These are phyloP conservation scores for Tridacna crocea DNA, from an alignment of 2,888 invertebrate species.

Conservation along the genomic window DNA sequence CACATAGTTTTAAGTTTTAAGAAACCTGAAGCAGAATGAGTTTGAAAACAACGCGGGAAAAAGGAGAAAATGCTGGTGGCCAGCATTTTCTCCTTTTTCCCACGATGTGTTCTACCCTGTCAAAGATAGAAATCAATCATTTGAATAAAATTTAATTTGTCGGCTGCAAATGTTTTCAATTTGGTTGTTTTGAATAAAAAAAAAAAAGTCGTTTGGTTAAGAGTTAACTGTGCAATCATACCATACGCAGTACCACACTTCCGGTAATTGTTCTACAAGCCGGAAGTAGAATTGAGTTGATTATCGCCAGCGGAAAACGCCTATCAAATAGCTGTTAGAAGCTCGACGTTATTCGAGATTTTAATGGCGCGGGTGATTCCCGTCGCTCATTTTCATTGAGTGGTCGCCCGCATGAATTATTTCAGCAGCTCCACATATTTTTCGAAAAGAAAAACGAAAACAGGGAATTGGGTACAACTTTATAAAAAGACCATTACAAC, in stretches of 20 bases:
- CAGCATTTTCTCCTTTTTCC: neutral
- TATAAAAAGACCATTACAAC: too few species aligned
- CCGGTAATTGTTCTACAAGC: conserved; percentile 17
- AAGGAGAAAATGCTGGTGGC: neutral
- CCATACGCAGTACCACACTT: conserved; percentile 14
- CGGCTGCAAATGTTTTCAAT: neutral
- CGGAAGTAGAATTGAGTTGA: conserved; percentile 24
- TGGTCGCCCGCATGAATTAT: too few species aligned
- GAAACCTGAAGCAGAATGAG: too few species aligned
- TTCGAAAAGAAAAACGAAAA: too few species aligned
- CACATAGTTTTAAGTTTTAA: too few species aligned
- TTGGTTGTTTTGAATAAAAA: neutral
- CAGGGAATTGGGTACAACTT: too few species aligned
- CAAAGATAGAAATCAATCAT: too few species aligned
- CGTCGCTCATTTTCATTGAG: neutral
- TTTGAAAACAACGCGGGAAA: too few species aligned
- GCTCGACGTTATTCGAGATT: conserved; percentile 7
- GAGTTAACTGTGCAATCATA: conserved; percentile 23
- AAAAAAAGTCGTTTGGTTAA: neutral
- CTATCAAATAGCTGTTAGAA: conserved; percentile 25
- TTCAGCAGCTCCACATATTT: too few species aligned
- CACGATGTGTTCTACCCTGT: too few species aligned
- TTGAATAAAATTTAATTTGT: too few species aligned
- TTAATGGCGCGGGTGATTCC: neutral
- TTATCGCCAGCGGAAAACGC: conserved; percentile 23